A percentile compares a stretch with the other conserved stretches of the same genome.
These are phyloP conservation scores for Cephus pulcher DNA, from an alignment of 2,888 invertebrate species.

Conservation along the genomic window DNA sequence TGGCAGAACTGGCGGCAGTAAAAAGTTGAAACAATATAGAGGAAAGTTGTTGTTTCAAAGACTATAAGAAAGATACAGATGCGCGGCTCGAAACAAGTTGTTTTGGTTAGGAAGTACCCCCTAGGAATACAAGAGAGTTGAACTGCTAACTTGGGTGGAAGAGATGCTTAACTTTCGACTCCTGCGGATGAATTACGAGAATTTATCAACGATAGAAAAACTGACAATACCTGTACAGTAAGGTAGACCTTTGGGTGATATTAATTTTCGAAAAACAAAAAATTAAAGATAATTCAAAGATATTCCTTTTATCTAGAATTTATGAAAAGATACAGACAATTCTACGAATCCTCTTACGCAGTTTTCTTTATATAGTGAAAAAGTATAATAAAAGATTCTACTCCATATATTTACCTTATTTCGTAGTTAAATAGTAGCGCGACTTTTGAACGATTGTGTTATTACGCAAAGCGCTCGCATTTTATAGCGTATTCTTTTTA, in stretches of 20 bases:
- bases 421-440: too few species aligned
- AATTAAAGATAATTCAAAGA: too few species aligned
- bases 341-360: too few species aligned
- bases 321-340: too few species aligned
- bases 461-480: too few species aligned
- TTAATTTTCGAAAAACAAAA: not conserved
- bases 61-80: constrained; percentile 3
- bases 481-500: too few species aligned
- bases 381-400: too few species aligned
- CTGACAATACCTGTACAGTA: not conserved
- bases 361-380: too few species aligned
- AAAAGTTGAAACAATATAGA: not conserved
- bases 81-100: not conserved
- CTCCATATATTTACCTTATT: too few species aligned
- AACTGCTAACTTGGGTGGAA: not conserved
- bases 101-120: not conserved
- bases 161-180: not conserved
- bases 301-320: too few species aligned
- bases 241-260: not conserved
- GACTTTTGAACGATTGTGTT: too few species aligned
- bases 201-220: not conserved
- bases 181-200: not conserved
- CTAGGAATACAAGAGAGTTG: not conserved
- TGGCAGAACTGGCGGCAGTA: not conserved
- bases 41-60: not conserved